phyloP scores from a whole-genome alignment of 1,140 invertebrate genomes.

The Gryon sp. region DNA sequence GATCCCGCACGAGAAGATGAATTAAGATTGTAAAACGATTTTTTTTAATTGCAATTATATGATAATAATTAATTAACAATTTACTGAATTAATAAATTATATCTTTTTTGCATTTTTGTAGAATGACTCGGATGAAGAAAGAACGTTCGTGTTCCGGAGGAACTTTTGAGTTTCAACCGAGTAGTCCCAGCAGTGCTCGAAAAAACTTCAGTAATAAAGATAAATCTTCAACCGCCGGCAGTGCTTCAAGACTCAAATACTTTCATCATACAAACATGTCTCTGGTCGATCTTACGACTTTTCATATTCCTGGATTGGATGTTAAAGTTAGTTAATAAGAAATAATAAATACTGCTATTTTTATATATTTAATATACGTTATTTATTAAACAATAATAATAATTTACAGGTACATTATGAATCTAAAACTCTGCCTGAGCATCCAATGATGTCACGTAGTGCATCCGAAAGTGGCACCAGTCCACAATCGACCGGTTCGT shows the following conservation, averaged over 20 bases:
- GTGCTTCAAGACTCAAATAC: conserved; percentile 77
- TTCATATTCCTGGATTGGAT: conserved; percentile 96
- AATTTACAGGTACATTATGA: conserved; percentile 87
- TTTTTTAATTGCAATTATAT: background rate
- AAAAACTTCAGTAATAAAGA: conserved; percentile 78
- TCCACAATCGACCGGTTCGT: conserved; percentile 66
- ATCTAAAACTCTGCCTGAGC: conserved; percentile 88
- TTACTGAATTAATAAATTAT: background rate
- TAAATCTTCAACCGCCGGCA: conserved; percentile 76
- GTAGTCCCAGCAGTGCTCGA: conserved; percentile 79
- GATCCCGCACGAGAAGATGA: conserved; percentile 87
- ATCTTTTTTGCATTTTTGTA: conserved; percentile 55
- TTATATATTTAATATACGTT: conserved; percentile 3
- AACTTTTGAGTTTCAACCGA: conserved; percentile 83
- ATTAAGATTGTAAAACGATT: conserved; percentile 79
- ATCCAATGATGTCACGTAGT: conserved; percentile 73
- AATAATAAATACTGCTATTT: conserved; percentile 22
- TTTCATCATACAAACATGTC: conserved; percentile 77
- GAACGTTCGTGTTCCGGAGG: conserved; percentile 86
- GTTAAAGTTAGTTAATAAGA: conserved; percentile 85
- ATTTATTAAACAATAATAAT: background rate
- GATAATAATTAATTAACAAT: background rate
- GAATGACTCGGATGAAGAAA: conserved; percentile 83
- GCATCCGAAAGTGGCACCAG: conserved; percentile 65
- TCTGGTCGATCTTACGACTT: conserved; percentile 91